Evolutionary conservation across 2,113 vertebrate species (phyloP).

Genomic region (Larimichthys polyactis): DNA sequence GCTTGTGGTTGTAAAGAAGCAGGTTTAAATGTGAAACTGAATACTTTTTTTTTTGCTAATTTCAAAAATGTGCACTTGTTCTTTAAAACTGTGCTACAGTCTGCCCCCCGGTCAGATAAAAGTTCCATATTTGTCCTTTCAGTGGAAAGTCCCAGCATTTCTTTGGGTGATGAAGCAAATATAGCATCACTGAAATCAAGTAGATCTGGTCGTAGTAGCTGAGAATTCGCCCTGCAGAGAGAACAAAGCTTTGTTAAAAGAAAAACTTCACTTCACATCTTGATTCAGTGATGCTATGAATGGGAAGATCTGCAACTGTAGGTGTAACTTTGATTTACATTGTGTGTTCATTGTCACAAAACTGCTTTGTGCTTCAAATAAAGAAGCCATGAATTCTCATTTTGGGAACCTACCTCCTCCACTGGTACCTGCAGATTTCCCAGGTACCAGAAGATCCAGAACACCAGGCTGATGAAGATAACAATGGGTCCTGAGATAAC

Average conservation of each 20-base stretch:
- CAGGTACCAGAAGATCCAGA: conserved; percentile 91
- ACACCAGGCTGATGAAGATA: conserved; percentile 86
- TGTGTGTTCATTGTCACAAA: not conserved
- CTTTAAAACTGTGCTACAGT: too few relatives aligned
- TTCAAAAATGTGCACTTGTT: not conserved
- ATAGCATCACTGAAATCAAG: too few relatives aligned
- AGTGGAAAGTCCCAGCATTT: too few relatives aligned
- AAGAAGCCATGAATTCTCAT: conserved; percentile 26
- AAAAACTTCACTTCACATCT: not conserved
- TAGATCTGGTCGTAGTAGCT: not conserved
- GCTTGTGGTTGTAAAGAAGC: not conserved
- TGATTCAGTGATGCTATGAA: not conserved
- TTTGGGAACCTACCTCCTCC: conserved; percentile 59
- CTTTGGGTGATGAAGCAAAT: too few relatives aligned
- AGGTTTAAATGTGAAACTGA: not conserved
- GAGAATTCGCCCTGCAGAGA: not conserved
- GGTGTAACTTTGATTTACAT: not conserved
- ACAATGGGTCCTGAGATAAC: conserved; percentile 85
- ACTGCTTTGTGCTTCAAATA: not conserved
- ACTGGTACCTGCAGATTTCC: conserved; percentile 84
- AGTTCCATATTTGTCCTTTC: not conserved
- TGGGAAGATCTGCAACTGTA: conserved; percentile 8
- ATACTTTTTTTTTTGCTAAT: not conserved
- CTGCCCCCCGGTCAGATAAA: not conserved
- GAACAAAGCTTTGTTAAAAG: not conserved